phyloP scores from a whole-genome alignment of 2,113 vertebrate species.

The Paradoxurus hermaphroditus region DNA sequence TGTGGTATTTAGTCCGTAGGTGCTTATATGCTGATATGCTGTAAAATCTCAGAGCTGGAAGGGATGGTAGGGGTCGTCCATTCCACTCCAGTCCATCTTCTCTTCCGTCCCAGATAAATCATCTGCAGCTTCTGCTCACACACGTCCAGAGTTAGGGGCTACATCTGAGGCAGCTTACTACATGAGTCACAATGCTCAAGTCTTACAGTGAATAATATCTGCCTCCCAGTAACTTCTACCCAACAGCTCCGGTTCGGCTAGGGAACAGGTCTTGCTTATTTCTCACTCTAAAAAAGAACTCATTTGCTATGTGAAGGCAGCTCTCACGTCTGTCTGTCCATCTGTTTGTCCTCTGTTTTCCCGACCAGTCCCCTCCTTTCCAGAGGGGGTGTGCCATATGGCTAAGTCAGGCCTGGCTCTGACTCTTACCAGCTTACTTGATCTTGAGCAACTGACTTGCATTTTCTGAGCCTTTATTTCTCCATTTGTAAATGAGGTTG shows the following conservation, averaged over 20 bases:
- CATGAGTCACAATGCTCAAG: background rate
- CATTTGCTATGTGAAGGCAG: background rate
- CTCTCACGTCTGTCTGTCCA: background rate
- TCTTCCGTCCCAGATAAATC: background rate
- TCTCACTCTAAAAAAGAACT: background rate
- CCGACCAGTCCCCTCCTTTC: background rate
- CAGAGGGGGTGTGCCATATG: background rate
- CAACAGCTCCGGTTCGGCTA: background rate
- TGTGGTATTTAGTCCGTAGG: background rate
- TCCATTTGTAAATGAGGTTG: background rate
- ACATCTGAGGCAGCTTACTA: background rate
- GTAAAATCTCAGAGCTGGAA: background rate
- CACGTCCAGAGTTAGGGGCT: background rate
- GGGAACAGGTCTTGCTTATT: background rate
- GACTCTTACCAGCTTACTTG: background rate
- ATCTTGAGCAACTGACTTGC: background rate
- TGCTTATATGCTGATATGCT: background rate
- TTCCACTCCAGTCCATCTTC: background rate
- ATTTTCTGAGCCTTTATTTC: background rate
- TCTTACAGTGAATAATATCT: background rate
- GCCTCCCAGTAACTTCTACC: background rate
- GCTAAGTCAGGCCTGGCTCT: background rate
- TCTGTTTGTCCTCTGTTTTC: background rate
- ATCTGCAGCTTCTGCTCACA: background rate
- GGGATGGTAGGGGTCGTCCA: too few relatives aligned